Evolutionary conservation across 1,140 invertebrate species (phyloP).

Genomic region (Sesamia nonagrioides): DNA sequence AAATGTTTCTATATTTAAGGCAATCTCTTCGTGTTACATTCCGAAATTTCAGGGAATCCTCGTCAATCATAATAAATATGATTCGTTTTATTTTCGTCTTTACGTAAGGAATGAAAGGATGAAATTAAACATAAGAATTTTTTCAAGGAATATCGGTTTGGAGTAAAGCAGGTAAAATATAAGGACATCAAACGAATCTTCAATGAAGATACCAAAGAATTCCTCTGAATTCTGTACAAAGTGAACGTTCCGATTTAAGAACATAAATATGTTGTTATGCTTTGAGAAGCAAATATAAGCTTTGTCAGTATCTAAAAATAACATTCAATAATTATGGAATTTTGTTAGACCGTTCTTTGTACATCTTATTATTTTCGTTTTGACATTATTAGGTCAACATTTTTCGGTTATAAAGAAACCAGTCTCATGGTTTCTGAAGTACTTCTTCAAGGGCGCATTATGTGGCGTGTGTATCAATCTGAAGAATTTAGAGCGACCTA

Average conservation of each 20-base stretch:
- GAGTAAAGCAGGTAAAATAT: not conserved
- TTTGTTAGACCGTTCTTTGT: not conserved
- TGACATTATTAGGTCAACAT: slow-evolving; percentile 24
- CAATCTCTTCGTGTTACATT: slow-evolving; percentile 8
- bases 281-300: not conserved
- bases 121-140: slow-evolving; percentile 5
- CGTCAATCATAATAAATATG: slow-evolving; percentile 17
- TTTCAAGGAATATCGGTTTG: slow-evolving; percentile 15
- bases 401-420: not conserved
- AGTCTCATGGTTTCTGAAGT: not conserved
- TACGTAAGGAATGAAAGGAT: not conserved
- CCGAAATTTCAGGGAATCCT: slow-evolving; percentile 18
- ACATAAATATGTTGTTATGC: not conserved
- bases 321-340: not conserved
- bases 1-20: slow-evolving; percentile 13
- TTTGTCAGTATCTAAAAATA: not conserved
- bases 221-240: not conserved
- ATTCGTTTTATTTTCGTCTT: slow-evolving; percentile 10
- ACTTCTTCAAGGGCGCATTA: slow-evolving; percentile 1
- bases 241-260: not conserved
- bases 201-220: not conserved
- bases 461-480: slow-evolving; percentile 8
- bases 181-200: slow-evolving; percentile 7
- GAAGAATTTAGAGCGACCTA: not conserved
- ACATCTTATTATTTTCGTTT: not conserved